phyloP scores from a whole-genome alignment of 2,797 vertebrate genomes.

The Mormyrops boulengeri region DNA sequence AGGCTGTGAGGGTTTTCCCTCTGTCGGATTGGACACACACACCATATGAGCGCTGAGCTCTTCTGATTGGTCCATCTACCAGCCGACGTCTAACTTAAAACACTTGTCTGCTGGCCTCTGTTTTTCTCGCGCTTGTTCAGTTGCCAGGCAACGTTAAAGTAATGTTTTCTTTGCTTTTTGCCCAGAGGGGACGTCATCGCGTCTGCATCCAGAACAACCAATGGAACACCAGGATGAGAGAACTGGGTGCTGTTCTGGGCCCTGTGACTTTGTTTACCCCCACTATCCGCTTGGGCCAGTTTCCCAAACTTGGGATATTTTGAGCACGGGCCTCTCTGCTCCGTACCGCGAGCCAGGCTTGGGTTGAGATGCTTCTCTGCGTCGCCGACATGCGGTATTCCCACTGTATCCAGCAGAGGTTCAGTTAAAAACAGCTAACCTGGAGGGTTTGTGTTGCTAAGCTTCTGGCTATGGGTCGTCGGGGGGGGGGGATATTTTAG shows the following conservation, averaged over 20 bases:
- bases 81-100: constrained; percentile 54
- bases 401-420: not conserved
- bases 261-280: constrained; percentile 8
- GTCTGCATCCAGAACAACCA: constrained; percentile 23
- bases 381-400: not conserved
- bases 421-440: not conserved
- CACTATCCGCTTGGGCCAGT: not conserved
- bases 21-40: not conserved
- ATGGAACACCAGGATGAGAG: constrained; percentile 9
- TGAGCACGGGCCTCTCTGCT: not conserved
- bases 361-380: not conserved
- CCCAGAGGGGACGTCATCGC: constrained; percentile 26
- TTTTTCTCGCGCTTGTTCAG: constrained; percentile 54
- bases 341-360: not conserved
- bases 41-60: constrained; percentile 41
- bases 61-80: not conserved
- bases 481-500: no score
- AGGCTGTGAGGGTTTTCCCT: not conserved
- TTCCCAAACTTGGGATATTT: not conserved
- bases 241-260: not conserved
- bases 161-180: constrained; percentile 48
- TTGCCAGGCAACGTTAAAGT: constrained; percentile 58
- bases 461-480: not conserved
- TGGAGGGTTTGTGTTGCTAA: not conserved
- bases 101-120: constrained; percentile 56